Evolutionary conservation across 2,113 vertebrate genomes (phyloP), one percentile per base, ranked within the genome.

Genomic region (Corythoichthys intestinalis): DNA sequence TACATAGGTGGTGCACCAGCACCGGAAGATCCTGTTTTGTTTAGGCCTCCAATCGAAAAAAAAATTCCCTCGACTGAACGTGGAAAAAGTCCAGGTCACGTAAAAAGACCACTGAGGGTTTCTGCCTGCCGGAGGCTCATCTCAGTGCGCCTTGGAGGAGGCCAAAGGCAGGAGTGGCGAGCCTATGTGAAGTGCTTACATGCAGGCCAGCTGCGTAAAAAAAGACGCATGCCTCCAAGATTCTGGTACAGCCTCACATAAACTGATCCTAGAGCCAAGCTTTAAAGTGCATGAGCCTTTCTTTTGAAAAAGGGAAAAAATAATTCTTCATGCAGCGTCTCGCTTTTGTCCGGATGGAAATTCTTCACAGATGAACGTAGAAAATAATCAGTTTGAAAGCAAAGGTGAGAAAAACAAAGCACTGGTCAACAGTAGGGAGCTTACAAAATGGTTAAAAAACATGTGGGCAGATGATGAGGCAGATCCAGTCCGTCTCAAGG

Each of bases 401-500:
- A 69, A 77, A 81, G 78, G 73, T 72, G 48, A 65, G 85, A 88
- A 92, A 91, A 92, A 87, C 71, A 79, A 87, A 85, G 86, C 92
- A 95, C 95, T 76, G 94, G 90, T 98, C 95, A 96, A 96, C 94
- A 96, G 95, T 86, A 90, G 84, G 81, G 90, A 77, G 81, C 41
- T 63, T 47, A 63, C 37, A 66, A 66, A 52, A 39, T 44, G 65
- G n/a, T 41, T 38, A 57, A 69, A 28, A 62, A 66, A 70, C 39
- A 53, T 67, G 37, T 14, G 53, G 73, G 61, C 67, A 71, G 82
- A 81, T 78, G 68, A 89, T 82, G 89, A 63, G 61, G 44, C 95
- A 93, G 96, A 98, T 90, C 95, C 96, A 86, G 94, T 94, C 95
- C 89, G 94, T 93, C 95, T 94, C 87, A 88, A 75, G 61, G 86